These are phyloP conservation scores for Pristionchus entomophagus DNA, from an alignment of 2,888 invertebrate genomes.

Conservation along the genomic window DNA sequence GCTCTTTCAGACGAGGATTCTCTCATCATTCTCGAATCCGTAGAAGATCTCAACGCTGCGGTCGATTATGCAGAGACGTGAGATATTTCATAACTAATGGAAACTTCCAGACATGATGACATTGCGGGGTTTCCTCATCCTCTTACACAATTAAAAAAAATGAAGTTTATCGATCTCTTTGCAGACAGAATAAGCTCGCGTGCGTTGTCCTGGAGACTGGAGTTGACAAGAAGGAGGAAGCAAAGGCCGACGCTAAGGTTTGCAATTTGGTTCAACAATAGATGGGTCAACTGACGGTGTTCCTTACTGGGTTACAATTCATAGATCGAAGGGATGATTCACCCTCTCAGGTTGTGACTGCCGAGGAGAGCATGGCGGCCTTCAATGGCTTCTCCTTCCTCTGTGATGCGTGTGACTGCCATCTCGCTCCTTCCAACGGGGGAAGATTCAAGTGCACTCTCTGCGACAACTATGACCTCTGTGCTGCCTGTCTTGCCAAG, in stretches of 20 bases:
- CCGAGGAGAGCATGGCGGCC: neutral
- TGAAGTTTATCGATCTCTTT: neutral
- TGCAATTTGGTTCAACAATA: no score
- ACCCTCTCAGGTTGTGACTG: neutral
- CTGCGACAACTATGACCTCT: conserved; percentile 44
- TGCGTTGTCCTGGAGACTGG: conserved; percentile 18
- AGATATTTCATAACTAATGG: neutral
- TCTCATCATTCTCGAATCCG: neutral
- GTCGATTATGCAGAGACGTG: conserved; percentile 22
- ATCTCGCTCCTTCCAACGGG: conserved; percentile 3
- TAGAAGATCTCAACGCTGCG: neutral
- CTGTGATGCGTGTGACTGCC: conserved; percentile 21
- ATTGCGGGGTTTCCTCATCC: neutral
- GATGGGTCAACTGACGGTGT: no score
- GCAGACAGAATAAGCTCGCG: conserved; percentile 11
- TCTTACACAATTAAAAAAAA: neutral
- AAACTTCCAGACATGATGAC: no score
- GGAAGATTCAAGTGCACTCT: conserved; percentile 33
- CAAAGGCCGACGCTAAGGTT: neutral
- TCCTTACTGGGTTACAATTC: no score
- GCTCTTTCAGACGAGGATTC: conserved; percentile 31
- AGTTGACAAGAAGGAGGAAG: neutral
- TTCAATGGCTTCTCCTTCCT: neutral
- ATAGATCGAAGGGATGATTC: neutral
- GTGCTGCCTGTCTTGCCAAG: neutral